These are phyloP conservation scores for Ataeniobius toweri DNA, from an alignment of 2,797 vertebrate genomes.

Conservation along the genomic window DNA sequence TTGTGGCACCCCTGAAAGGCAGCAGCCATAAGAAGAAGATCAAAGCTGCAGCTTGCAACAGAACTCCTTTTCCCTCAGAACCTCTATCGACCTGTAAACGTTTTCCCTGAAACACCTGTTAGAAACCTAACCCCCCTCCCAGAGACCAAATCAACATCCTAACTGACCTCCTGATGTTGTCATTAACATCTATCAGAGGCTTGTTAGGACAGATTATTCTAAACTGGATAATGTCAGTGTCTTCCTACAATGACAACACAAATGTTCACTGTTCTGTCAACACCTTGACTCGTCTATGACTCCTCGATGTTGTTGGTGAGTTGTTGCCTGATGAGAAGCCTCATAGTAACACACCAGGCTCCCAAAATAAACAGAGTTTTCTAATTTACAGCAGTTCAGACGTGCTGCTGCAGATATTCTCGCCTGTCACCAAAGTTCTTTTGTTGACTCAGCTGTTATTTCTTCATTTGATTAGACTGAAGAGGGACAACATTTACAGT, in stretches of 20 bases:
- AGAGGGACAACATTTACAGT: background rate
- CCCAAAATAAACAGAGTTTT: background rate
- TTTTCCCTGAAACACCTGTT: background rate
- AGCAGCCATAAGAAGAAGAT: background rate
- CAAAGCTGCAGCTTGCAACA: background rate
- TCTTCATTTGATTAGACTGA: background rate
- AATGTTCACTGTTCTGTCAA: background rate
- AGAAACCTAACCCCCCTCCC: background rate
- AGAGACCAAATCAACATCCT: background rate
- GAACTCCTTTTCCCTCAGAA: background rate
- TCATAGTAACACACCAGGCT: background rate
- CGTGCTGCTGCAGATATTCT: background rate
- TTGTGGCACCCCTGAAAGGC: background rate
- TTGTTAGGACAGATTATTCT: background rate
- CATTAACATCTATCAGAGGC: background rate
- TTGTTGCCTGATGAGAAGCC: background rate
- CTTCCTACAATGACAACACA: background rate
- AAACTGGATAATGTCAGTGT: conserved; percentile 1
- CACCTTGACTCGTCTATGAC: background rate
- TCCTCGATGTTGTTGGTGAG: background rate
- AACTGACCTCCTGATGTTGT: background rate
- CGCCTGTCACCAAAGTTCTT: background rate
- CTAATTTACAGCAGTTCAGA: background rate
- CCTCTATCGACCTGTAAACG: background rate
- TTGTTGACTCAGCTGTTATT: background rate